Conservation (phyloP, 1,140 invertebrate genomes). For the Helicoverpa armigera region DNA sequence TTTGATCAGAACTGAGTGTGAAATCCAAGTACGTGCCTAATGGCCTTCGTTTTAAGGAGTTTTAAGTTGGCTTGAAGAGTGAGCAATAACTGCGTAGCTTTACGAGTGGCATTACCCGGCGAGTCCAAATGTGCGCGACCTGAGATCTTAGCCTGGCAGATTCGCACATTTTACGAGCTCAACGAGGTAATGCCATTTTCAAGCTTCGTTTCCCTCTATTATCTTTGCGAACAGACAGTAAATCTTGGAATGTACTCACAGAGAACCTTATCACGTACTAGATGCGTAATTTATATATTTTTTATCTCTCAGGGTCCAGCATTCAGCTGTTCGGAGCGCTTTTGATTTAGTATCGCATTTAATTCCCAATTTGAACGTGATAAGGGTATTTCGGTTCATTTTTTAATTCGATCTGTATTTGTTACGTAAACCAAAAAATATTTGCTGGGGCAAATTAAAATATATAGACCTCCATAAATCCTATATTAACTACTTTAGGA, state of each 20-base stretch:
- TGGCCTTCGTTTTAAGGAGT: constrained; percentile 37
- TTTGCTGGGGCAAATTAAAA: constrained; percentile 10
- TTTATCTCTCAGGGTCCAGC: constrained; percentile 10
- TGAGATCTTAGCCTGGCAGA: constrained; percentile 49
- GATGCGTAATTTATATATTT: constrained; percentile 42
- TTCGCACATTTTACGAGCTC: constrained; percentile 60
- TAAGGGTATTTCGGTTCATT: constrained; percentile 1
- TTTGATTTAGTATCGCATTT: constrained; percentile 34
- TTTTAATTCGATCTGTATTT: constrained; percentile 20
- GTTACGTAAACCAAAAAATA: constrained; percentile 6
- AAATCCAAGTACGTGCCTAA: constrained; percentile 44
- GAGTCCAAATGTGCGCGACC: constrained; percentile 54
- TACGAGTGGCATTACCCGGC: constrained; percentile 44
- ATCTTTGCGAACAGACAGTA: constrained; percentile 60
- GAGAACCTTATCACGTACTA: constrained; percentile 53
- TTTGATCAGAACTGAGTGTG: constrained; percentile 4
- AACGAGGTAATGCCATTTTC: constrained; percentile 60
- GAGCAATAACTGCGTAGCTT: constrained; percentile 48
- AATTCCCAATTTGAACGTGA: constrained; percentile 35
- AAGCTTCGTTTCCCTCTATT: constrained; percentile 64
- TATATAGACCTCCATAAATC: background rate
- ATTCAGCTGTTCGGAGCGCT: constrained; percentile 21
- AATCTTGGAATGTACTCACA: constrained; percentile 53
- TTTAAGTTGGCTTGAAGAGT: constrained; percentile 42
- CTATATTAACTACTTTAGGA: background rate